Percentiles rank a stretch among this genome's conserved stretches.
Evolutionary conservation across 2,113 vertebrate genomes (phyloP).

Genomic region (Rhagologus leucostigma): DNA sequence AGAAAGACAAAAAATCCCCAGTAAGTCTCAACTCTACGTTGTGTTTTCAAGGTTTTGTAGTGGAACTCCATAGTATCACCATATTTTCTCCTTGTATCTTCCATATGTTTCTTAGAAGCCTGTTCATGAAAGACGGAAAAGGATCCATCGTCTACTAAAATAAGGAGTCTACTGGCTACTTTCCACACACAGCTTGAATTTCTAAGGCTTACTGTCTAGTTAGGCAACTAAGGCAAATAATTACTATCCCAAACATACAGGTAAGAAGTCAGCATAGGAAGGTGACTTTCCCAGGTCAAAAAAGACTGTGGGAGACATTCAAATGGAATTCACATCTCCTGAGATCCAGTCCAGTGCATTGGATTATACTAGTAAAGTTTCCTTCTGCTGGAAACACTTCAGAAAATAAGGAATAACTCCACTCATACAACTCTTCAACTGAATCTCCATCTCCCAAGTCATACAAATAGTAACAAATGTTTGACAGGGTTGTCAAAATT

Average conservation of each 20-base stretch:
- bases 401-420: background rate
- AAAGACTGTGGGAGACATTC: background rate
- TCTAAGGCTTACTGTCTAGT: background rate
- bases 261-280: background rate
- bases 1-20: background rate
- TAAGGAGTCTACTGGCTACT: background rate
- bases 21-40: background rate
- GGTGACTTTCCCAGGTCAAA: background rate
- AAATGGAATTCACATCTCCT: background rate
- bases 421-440: background rate
- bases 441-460: background rate
- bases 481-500: background rate
- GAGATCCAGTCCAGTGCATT: background rate
- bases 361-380: background rate
- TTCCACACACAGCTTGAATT: background rate
- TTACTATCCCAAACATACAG: background rate
- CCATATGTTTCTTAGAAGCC: background rate
- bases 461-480: background rate
- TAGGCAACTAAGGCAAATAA: background rate
- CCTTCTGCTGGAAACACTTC: background rate
- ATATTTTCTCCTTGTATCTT: background rate
- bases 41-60: background rate
- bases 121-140: background rate
- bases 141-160: background rate
- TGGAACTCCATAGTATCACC: background rate